These are phyloP conservation scores for Papilio helenus DNA, from an alignment of 1,140 invertebrate genomes.

Conservation along the genomic window DNA sequence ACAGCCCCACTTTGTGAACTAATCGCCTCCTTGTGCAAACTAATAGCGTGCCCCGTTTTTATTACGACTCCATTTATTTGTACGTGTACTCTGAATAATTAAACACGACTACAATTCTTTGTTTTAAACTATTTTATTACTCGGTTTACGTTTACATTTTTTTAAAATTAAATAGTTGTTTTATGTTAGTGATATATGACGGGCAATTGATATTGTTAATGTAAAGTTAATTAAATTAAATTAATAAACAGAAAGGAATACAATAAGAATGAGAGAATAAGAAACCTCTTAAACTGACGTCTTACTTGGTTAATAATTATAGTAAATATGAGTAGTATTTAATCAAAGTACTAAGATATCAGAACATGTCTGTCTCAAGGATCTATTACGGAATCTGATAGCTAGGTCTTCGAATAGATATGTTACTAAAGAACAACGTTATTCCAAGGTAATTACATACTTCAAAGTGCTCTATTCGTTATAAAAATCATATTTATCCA, in stretches of 20 bases:
- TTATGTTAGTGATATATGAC: background rate
- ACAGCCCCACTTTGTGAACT: slow-evolving; percentile 58
- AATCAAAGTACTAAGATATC: too few species aligned
- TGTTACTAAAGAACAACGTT: background rate
- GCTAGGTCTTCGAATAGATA: too few species aligned
- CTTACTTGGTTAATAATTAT: too few species aligned
- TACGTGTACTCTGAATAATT: slow-evolving; percentile 18
- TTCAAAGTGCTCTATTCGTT: slow-evolving; percentile 15
- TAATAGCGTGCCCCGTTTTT: slow-evolving; percentile 64
- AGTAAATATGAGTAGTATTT: too few species aligned
- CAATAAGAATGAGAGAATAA: too few species aligned
- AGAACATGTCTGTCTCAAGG: too few species aligned
- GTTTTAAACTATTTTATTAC: slow-evolving; percentile 18
- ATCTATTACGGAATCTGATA: too few species aligned
- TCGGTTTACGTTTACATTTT: background rate
- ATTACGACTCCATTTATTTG: slow-evolving; percentile 33
- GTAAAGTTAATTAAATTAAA: background rate
- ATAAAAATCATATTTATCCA: slow-evolving; percentile 34
- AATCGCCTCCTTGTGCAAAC: slow-evolving; percentile 61
- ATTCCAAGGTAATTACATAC: background rate
- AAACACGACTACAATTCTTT: slow-evolving; percentile 21
- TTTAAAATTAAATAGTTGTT: background rate
- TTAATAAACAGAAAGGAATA: too few species aligned
- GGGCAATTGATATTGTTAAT: background rate
- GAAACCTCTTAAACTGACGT: too few species aligned